phyloP scores from a whole-genome alignment of 2,113 vertebrate genomes.

The Melanostigma gelatinosum region DNA sequence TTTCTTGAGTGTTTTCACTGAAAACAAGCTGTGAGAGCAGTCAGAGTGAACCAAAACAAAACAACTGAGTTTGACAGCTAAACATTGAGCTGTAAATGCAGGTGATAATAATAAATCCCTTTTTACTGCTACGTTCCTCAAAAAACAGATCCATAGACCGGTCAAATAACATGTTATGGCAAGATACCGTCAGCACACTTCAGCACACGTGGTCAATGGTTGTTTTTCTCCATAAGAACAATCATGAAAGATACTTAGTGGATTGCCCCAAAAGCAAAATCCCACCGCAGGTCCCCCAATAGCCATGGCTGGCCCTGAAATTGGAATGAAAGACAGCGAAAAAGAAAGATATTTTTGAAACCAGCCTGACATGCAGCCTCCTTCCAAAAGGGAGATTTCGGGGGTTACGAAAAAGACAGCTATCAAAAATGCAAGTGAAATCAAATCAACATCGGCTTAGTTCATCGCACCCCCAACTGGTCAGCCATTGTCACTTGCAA shows the following conservation, averaged over 20 bases:
- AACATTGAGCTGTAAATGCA: not conserved
- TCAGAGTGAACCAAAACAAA: not conserved
- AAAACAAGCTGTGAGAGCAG: not conserved
- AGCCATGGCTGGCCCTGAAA: not conserved
- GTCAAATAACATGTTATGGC: not conserved
- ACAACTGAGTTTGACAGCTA: not conserved
- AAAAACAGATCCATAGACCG: not conserved
- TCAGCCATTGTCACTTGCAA: conserved; percentile 2
- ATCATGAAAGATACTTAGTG: not conserved
- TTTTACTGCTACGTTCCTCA: not conserved
- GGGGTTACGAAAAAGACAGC: conserved; percentile 5
- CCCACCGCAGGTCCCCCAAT: not conserved
- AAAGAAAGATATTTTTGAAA: not conserved
- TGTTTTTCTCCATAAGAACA: not conserved
- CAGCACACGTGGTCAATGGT: not conserved
- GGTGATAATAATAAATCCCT: not conserved
- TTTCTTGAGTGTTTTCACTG: not conserved
- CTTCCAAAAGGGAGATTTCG: not conserved
- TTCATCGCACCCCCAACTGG: not conserved
- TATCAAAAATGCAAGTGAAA: not conserved
- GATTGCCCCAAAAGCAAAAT: not conserved
- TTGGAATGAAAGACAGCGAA: not conserved
- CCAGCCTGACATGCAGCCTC: not conserved
- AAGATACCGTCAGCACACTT: not conserved
- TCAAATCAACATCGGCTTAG: not conserved